These are phyloP conservation scores for Contarinia nasturtii DNA, from an alignment of 1,140 invertebrate species.

Conservation along the genomic window DNA sequence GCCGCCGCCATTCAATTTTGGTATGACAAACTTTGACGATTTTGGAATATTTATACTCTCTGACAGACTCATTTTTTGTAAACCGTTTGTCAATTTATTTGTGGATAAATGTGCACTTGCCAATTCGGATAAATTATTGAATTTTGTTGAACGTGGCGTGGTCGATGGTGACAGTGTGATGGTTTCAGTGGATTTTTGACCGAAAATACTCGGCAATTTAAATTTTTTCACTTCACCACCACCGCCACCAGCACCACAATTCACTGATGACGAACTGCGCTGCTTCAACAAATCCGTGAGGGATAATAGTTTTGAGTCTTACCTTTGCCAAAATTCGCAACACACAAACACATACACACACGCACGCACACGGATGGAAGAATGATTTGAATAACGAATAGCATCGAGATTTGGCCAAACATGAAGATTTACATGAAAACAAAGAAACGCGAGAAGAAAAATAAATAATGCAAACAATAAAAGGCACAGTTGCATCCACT, in stretches of 20 bases:
- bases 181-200: neutral
- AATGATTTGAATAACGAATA: neutral
- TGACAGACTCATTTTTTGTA: neutral
- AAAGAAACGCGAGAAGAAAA: slow-evolving; percentile 9
- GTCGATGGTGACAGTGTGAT: neutral
- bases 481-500: slow-evolving; percentile 9
- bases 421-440: slow-evolving; percentile 8
- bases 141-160: neutral
- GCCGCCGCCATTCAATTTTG: neutral
- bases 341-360: no score
- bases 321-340: slow-evolving; percentile 22
- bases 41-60: neutral
- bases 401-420: slow-evolving; percentile 10
- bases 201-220: no score
- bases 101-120: neutral
- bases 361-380: slow-evolving; percentile 7
- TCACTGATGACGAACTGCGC: neutral
- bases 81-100: neutral
- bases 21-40: neutral
- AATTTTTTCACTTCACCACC: no score
- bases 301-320: slow-evolving; percentile 19
- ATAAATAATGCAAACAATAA: slow-evolving; percentile 25
- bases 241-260: no score
- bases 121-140: neutral
- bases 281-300: neutral